Conservation (phyloP, 2,113 vertebrate genomes). For the Butorides virescens region DNA sequence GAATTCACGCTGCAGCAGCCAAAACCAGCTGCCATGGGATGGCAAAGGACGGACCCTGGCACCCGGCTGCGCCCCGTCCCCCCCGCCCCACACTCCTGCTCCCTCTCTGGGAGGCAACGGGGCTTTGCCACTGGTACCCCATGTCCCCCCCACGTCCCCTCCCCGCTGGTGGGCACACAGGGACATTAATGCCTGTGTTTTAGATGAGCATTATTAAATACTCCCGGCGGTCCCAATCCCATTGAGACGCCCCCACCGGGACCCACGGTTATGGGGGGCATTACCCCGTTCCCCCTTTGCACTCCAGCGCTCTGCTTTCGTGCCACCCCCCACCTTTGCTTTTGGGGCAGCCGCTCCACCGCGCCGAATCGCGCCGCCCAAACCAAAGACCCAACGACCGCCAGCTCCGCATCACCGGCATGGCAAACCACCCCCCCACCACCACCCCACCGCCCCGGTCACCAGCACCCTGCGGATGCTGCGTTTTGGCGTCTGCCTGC, state of each 20-base stretch:
- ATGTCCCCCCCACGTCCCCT: background rate
- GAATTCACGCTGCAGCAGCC: accelerated
- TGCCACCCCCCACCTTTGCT: background rate
- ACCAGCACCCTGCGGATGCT: accelerated
- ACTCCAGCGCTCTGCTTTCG: accelerated
- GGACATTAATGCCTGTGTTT: background rate
- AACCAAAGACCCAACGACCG: background rate
- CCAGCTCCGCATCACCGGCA: accelerated
- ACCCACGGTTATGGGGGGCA: accelerated
- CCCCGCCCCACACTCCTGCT: background rate
- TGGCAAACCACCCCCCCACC: background rate
- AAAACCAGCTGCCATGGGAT: background rate
- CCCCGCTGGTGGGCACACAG: accelerated
- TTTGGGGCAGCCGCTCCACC: background rate
- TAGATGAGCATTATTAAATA: background rate
- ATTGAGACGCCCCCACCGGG: accelerated
- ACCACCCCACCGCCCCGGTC: accelerated
- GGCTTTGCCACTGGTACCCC: background rate
- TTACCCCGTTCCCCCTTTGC: accelerated
- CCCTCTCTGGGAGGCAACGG: accelerated
- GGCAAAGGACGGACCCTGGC: background rate
- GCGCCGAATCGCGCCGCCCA: accelerated
- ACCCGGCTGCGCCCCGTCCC: background rate
- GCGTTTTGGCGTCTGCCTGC: background rate
- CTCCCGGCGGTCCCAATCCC: background rate